Base-by-base conservation (phyloP, 2,888 invertebrate genomes). In the Eucera pruinosa region DNA sequence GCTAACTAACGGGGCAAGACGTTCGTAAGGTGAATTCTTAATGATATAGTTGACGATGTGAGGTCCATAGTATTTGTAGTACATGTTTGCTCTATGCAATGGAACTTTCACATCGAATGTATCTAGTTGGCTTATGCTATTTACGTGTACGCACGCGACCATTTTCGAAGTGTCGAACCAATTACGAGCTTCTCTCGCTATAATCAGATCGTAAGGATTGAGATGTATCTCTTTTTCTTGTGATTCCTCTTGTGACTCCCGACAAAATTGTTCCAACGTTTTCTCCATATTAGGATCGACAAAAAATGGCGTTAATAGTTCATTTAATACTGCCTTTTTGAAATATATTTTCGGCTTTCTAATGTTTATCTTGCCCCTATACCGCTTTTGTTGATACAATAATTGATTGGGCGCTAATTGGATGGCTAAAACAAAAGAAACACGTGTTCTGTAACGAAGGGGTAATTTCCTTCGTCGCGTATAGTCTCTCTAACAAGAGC, bases 351-450 rank as follows among this genome's bases (percentile, higher is more conserved):
- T 94, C 0, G 97, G 97, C 81, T 93, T 95, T 90, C 96, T 95
- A 48, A 97, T 94, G 88, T 97, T 97, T 62, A 97, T 96, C 93
- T 96, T 96, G 2, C 95, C 95, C 25, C 96, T 94, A 90, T 94
- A 96, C 83, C 97, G 93, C 89, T 95, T 95, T 6, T 94, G 93
- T 85, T 95, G 90, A 2, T 88, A 75, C 25, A 88, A 82, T 39
- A 92, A 74, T 69, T 89, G 87, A 47, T 83, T 88, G 64, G 90
- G 89, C 33, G 83, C 72, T 33, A 89, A 81, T 74, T 89, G 88
- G 78, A 87, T 81, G 36, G 81, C 92, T 92, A 85, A 39, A 90
- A 88, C 79, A 85, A 54, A 72, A 30, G 15, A 77, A 70, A 60
- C 18, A n/a, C n/a, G n/a, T n/a, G 2, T 23, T n/a, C 20, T 54